Evolutionary conservation across 2,797 vertebrate genomes (phyloP).

Genomic region (Bucorvus abyssinicus): DNA sequence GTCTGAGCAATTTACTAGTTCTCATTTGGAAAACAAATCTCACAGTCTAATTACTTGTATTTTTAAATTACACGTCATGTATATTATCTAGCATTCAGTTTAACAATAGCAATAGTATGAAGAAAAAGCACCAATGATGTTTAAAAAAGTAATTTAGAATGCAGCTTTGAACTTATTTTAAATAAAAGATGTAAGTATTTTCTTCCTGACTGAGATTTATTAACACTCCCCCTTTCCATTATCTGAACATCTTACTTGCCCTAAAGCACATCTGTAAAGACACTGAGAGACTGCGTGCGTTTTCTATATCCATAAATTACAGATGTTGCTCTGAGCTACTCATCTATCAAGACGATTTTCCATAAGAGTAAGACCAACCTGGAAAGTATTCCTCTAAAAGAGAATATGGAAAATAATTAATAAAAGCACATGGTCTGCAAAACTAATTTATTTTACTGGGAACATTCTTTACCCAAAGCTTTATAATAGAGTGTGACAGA

Average conservation of each 20-base stretch:
- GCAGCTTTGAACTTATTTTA: constrained; percentile 66
- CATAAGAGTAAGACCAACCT: constrained; percentile 30
- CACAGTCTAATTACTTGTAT: constrained; percentile 38
- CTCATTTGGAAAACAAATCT: constrained; percentile 2
- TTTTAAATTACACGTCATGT: constrained; percentile 46
- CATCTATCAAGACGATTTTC: constrained; percentile 62
- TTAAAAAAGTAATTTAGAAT: constrained; percentile 61
- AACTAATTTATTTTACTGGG: constrained; percentile 15
- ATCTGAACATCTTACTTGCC: constrained; percentile 68
- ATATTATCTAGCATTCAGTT: constrained; percentile 31
- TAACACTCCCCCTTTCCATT: constrained; percentile 49
- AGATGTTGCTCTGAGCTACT: constrained; percentile 52
- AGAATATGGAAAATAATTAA: constrained; percentile 41
- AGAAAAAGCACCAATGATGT: constrained; percentile 1
- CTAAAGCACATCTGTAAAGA: constrained; percentile 66
- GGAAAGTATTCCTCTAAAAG: constrained; percentile 22
- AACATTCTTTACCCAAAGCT: not conserved
- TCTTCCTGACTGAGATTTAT: constrained; percentile 71
- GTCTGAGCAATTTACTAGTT: constrained; percentile 40
- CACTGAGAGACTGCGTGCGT: not conserved
- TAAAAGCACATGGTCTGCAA: constrained; percentile 9
- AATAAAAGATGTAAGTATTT: constrained; percentile 59
- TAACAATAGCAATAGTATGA: constrained; percentile 31
- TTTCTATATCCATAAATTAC: constrained; percentile 66
- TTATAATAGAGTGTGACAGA: not conserved